Base-by-base conservation (phyloP, 2,888 invertebrate genomes). In the Embidobia sp. region DNA sequence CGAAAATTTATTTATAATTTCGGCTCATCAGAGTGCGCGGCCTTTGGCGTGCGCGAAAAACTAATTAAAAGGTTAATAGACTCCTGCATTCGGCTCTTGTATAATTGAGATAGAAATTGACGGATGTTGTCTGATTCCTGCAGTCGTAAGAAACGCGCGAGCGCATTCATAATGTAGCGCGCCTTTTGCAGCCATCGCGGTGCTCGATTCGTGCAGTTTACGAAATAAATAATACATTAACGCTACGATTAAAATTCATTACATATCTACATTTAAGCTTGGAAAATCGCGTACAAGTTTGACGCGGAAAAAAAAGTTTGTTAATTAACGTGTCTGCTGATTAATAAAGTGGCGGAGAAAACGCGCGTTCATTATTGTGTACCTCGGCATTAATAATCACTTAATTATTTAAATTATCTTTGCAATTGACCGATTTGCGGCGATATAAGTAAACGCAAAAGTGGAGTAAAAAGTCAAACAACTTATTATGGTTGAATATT, bases 181-280 rank as follows among this genome's bases (percentile, higher is more conserved):
- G 40, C 2, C 33, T 49, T 59, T 42, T 55, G 3, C 19, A 4
- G 4, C 19, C 27, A n/a, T 7, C 16, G 29, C n/a, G 19, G 1
- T 37, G 1, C n/a, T 18, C 49, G 11, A 16, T 4, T 22, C 40
- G 15, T 33, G 10, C 18, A 13, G 49, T 59, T 59, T 69, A 69
- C 49, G 13, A 49, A 59, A 42, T 59, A 59, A 69, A 69, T 69
- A 69, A 59, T 59, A 51, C 49, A 69, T 69, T 51, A 59, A 59
- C 11, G 3, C 18, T 10, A 6, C n/a, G 15, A 42, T 59, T 69
- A 69, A 59, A 53, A 55, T 66, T 51, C 46, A 66, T 66, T 66
- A 66, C 53, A 35, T 46, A 46, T 33, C 46, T 48, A 42, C 26
- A 42, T 51, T 35, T 31, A 37, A 51, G 22, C 16, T 16, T 1